Conservation (phyloP, 2,888 invertebrate genomes). For the Eupithecia pulchellata region DNA sequence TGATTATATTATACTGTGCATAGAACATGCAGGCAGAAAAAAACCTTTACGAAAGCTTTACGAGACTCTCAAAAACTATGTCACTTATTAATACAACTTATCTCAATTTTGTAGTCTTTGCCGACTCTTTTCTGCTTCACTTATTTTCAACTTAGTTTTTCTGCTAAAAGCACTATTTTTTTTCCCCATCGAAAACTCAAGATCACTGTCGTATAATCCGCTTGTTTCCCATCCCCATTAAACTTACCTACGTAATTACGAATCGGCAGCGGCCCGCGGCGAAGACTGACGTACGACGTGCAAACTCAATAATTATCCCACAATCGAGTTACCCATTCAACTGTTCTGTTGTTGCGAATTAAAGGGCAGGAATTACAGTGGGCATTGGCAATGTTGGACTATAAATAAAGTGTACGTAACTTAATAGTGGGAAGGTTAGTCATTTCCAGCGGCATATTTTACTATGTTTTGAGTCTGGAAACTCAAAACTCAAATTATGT, state of each 20-base stretch:
- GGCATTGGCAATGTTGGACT: background rate
- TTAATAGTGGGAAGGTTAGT: no score
- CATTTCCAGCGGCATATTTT: no score
- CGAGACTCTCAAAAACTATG: background rate
- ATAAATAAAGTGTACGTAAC: no score
- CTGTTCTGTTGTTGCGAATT: slow-evolving; percentile 11
- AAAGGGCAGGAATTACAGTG: slow-evolving; percentile 9
- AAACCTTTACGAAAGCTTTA: no score
- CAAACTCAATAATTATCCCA: slow-evolving; percentile 67
- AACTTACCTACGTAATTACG: slow-evolving; percentile 43
- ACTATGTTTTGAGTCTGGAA: no score
- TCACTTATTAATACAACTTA: background rate
- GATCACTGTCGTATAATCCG: background rate
- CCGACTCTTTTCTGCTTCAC: background rate
- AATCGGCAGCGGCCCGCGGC: slow-evolving; percentile 46
- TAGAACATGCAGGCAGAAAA: background rate
- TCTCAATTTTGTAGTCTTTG: background rate
- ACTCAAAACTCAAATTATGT: no score
- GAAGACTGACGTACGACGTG: slow-evolving; percentile 67
- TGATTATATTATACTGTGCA: background rate
- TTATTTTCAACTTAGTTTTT: background rate
- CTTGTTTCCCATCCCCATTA: slow-evolving; percentile 26
- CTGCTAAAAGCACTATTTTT: background rate
- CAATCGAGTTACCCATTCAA: slow-evolving; percentile 40
- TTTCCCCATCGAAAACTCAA: background rate